Conservation (phyloP, 1,140 invertebrate genomes). For the Euura saliciscinereae region DNA sequence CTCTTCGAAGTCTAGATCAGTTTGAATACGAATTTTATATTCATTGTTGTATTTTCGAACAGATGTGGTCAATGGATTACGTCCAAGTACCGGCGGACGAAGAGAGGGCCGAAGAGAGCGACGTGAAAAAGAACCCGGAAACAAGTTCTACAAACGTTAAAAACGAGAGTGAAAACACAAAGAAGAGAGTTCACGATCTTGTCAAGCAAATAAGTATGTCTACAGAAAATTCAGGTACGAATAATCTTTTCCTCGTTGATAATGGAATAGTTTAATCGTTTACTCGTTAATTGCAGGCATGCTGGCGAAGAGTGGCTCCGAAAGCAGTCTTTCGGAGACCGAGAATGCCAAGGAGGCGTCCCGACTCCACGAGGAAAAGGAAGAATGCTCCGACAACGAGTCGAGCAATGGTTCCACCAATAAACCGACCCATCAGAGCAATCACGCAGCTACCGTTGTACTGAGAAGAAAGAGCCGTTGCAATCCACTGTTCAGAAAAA, state of each 20-base stretch:
- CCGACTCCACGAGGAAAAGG: conserved; percentile 71
- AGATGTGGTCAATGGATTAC: conserved; percentile 98
- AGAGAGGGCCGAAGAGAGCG: conserved; percentile 52
- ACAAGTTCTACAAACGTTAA: conserved; percentile 50
- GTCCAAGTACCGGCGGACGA: conserved; percentile 83
- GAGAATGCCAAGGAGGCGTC: conserved; percentile 73
- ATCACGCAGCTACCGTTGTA: conserved; percentile 63
- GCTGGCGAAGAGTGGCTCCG: conserved; percentile 80
- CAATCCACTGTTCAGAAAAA: conserved; percentile 73
- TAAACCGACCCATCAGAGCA: conserved; percentile 49
- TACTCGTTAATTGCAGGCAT: conserved; percentile 34
- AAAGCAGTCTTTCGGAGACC: conserved; percentile 83
- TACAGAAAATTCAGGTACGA: conserved; percentile 65
- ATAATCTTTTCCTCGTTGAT: conserved; percentile 10
- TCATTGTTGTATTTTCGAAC: conserved; percentile 25
- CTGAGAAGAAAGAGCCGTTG: conserved; percentile 67
- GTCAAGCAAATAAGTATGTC: conserved; percentile 85
- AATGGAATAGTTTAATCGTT: conserved; percentile 12
- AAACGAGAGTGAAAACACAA: conserved; percentile 54
- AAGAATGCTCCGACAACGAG: conserved; percentile 64
- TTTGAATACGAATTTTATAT: conserved; percentile 19
- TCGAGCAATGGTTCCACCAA: conserved; percentile 54
- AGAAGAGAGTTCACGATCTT: conserved; percentile 67
- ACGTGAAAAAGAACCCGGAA: conserved; percentile 51
- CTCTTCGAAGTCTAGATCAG: not conserved